Percentiles rank a stretch among this genome's conserved stretches.
Evolutionary conservation across 2,113 vertebrate genomes (phyloP).

Genomic region (Prietella phreatophila): DNA sequence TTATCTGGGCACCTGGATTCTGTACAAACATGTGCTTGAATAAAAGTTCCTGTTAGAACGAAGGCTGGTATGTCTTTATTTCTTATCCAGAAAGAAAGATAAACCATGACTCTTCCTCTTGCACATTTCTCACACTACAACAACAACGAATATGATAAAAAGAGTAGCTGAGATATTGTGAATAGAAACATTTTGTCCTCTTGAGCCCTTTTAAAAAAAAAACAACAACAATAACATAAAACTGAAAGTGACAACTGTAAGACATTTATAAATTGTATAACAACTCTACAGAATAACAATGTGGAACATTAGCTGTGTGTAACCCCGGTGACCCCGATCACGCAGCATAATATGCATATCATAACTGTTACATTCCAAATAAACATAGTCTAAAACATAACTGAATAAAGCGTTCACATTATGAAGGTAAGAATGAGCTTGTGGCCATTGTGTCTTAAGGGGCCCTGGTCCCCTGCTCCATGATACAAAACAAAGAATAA

Average conservation of each 20-base stretch:
- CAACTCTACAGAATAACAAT: too few relatives aligned
- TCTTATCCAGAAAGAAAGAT: not conserved
- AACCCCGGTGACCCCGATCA: too few relatives aligned
- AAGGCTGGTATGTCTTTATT: not conserved
- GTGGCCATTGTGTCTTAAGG: conserved; percentile 28
- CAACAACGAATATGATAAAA: not conserved
- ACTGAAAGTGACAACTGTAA: not conserved
- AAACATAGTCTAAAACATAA: not conserved
- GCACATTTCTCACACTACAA: not conserved
- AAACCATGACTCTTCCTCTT: conserved; percentile 10
- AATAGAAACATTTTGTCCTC: not conserved
- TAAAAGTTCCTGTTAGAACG: not conserved
- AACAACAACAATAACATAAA: not conserved
- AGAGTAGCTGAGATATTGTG: not conserved
- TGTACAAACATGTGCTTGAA: not conserved
- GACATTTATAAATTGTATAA: not conserved
- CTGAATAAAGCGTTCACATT: not conserved
- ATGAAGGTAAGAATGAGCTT: conserved; percentile 3
- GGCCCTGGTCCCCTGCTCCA: conserved; percentile 26
- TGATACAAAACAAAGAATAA: conserved; percentile 4
- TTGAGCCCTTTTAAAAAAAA: not conserved
- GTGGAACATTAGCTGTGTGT: too few relatives aligned
- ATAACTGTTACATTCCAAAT: too few relatives aligned
- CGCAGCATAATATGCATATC: too few relatives aligned
- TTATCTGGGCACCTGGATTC: not conserved